A percentile compares a stretch with the other conserved stretches of the same genome.
Conservation (phyloP, 53 echinoderm and acorn worm species). For the Stichopus horrens region DNA sequence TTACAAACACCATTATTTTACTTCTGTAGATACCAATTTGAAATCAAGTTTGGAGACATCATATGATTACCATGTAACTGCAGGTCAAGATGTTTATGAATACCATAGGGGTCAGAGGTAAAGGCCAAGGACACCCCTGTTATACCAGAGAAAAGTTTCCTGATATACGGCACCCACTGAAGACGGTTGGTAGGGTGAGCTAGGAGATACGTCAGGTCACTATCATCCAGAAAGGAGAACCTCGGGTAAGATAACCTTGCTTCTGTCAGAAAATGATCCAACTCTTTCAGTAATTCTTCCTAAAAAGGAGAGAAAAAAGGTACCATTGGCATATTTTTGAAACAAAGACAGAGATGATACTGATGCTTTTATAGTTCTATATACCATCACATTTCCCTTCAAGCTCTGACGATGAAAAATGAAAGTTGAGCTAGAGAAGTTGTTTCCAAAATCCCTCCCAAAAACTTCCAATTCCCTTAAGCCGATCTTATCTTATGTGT, state of each 20-base stretch:
- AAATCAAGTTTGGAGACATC: neutral
- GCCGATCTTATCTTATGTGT: too few relatives aligned
- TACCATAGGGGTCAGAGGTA: conserved; percentile 46
- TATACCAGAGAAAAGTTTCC: conserved; percentile 79
- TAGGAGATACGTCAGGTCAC: conserved; percentile 76
- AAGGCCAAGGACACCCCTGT: conserved; percentile 67
- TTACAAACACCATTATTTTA: neutral
- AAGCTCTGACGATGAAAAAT: too few relatives aligned
- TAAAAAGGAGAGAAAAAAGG: conserved; percentile 24
- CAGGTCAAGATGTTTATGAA: conserved; percentile 74
- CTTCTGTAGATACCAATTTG: neutral
- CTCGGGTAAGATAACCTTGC: conserved; percentile 75
- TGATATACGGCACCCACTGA: conserved; percentile 74
- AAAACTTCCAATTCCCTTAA: too few relatives aligned
- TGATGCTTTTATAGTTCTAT: too few relatives aligned
- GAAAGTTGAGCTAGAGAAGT: too few relatives aligned
- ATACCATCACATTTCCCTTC: too few relatives aligned
- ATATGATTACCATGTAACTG: conserved; percentile 79
- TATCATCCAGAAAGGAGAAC: conserved; percentile 87
- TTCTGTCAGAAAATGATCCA: conserved; percentile 60
- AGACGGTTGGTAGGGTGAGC: conserved; percentile 65
- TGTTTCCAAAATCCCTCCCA: too few relatives aligned
- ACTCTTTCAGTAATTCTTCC: conserved; percentile 75
- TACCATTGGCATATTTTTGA: too few relatives aligned
- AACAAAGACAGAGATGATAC: too few relatives aligned